Evolutionary conservation across 2,888 invertebrate genomes (phyloP), one percentile per base, ranked within the genome.

Genomic region (Drosophila parthenogenetica): DNA sequence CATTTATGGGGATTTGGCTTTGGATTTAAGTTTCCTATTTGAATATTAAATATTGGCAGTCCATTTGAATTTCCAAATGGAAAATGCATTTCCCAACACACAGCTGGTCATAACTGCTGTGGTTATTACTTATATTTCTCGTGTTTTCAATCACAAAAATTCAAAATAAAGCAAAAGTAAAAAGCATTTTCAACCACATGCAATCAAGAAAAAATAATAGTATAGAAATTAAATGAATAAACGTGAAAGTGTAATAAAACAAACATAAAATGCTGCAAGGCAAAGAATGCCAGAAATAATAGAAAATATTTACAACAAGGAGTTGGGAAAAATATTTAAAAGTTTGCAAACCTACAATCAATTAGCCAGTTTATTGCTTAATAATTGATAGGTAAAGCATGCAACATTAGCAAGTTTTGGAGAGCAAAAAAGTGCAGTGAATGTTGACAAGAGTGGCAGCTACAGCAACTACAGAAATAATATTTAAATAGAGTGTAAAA

Each of bases 1-100:
- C 57, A 58, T 66, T 45, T 46, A 60, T 60, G 51, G 55, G 55
- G 10, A 22, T 48, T 37, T 55, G n/a, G 42, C 50, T 46, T 60
- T 11, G 32, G 22, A 46, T 62, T 69, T 10, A 8, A 29, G 51
- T 54, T 57, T 53, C 17, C 11, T 45, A 16, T 65, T 46, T 19
- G 22, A 35, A 54, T 40, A 16, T 45, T 8, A 8, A 45, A 25
- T 54, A 51, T 54, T 17, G 54, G 42, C 48, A 58, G 35, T 58
- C 32, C 45, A 67, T 48, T 51, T 49, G 43, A 50, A 50, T 60
- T 59, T 32, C 32, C 17, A 69, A 53, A 60, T 48, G 22, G 2
- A 11, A 51, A 32, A 32, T 29, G 37, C 35, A 39, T 16, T 10
- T 16, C 40, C 40, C 40, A 29, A 40, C 35, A 40, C 35, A 53